Percentiles rank a stretch among this genome's conserved stretches.
These are phyloP conservation scores for Pyrrhura leucotis DNA, from an alignment of 2,797 vertebrate species.

Conservation along the genomic window DNA sequence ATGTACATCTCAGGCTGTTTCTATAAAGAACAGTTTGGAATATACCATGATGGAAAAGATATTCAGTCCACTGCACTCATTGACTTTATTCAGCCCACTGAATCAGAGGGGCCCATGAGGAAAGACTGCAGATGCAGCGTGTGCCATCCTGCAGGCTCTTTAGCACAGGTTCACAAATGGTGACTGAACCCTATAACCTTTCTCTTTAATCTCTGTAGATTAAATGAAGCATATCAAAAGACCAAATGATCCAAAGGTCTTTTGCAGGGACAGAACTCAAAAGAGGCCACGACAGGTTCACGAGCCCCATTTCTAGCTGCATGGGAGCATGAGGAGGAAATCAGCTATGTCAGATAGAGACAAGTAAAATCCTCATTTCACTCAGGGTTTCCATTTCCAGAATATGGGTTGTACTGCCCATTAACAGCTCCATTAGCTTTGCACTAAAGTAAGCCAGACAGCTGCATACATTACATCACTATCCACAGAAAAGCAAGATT, in stretches of 20 bases:
- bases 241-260: neutral
- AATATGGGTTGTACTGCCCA: neutral
- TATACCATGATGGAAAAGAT: neutral
- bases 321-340: neutral
- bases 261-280: neutral
- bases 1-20: neutral
- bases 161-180: neutral
- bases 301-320: neutral
- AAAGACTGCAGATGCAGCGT: neutral
- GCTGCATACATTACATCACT: constrained; percentile 59
- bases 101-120: neutral
- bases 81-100: neutral
- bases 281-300: neutral
- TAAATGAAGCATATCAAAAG: neutral
- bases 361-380: neutral
- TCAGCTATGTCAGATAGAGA: neutral
- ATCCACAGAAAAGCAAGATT: constrained; percentile 32
- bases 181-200: neutral
- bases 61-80: neutral
- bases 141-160: neutral
- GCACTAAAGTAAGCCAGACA: neutral
- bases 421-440: neutral
- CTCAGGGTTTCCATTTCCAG: neutral
- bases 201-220: neutral
- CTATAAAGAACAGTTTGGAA: neutral